Percentiles rank a stretch among this genome's conserved stretches.
Evolutionary conservation across 2,888 invertebrate species (phyloP).

Genomic region (Platycnemis pennipes): DNA sequence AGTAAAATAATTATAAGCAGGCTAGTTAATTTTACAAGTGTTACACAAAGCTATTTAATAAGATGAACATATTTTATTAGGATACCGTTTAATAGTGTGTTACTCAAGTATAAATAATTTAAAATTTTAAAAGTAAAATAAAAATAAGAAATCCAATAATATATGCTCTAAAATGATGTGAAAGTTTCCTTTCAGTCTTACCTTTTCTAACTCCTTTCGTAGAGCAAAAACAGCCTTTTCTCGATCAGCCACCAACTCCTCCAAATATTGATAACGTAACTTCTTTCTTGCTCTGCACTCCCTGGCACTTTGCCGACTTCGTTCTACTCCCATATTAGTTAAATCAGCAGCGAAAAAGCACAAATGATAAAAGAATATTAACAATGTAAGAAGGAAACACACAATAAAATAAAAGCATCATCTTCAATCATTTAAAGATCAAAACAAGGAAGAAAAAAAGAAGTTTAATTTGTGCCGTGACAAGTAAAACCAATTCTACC

Average conservation of each 20-base stretch:
- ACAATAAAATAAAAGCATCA: no score
- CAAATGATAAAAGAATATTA: neutral
- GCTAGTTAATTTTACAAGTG: neutral
- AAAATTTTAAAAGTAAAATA: no score
- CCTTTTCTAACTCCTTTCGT: constrained; percentile 94
- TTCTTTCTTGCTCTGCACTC: constrained; percentile 98
- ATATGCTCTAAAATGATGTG: neutral
- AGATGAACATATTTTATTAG: neutral
- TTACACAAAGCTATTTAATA: no score
- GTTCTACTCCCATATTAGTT: constrained; percentile 83
- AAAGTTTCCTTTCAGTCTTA: constrained; percentile 77
- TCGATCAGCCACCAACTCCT: constrained; percentile 95
- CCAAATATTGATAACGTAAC: constrained; percentile 96
- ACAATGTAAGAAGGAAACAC: no score
- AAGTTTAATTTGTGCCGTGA: no score
- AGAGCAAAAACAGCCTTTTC: constrained; percentile 95
- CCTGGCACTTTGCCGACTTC: constrained; percentile 97
- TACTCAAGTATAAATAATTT: neutral
- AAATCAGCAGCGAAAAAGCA: neutral
- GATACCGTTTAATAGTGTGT: neutral
- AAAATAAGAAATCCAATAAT: neutral
- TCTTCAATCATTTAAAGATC: no score
- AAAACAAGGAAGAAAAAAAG: no score
- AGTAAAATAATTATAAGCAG: neutral
- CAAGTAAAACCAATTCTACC: no score